Evolutionary conservation across 2,888 invertebrate genomes (phyloP), one percentile per base, ranked within the genome.

Genomic region (Ochropleura leucogaster): DNA sequence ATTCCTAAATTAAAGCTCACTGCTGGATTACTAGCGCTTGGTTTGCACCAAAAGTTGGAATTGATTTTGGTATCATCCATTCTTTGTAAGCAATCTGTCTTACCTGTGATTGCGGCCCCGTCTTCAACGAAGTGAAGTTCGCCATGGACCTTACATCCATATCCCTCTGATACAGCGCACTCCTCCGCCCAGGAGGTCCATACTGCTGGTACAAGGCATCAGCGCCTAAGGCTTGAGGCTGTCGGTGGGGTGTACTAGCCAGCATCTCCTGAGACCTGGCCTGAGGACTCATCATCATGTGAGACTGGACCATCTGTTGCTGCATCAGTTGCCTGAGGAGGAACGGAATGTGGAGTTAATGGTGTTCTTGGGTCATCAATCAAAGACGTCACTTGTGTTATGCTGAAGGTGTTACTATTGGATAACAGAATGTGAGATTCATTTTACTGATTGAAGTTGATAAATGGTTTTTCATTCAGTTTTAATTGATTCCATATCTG

Each of bases 181-280:
- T 96, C 30, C 96, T 87, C 42, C 96, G 86, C 0, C 96, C 96
- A 0, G 96, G 95, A 3, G 94, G 95, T 4, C 96, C 96, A 42
- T 96, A 96, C 79, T 96, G 96, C 81, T 96, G 96, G 87, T 96
- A 96, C 40, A 96, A 83, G 0, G 96, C 95, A 83, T 96, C 96
- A 30, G 96, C 94, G 0, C 96, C 96, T 10, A 96, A 86, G 2
- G 96, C 95, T 68, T 95, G 95, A 0, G 91, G 88, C 67, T 95
- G 92, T 46, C 95, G 89, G 79, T 94, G 92, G 4, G 94, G 94
- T 3, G 94, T 92, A 10, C 96, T 93, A 5, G 96, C 94, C 66
- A 97, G 90, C 94, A 97, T 96, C 90, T 97, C 97, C 82, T 97
- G 97, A 8, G 97, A 97, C 84, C 97, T 94, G 6, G 96, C 95